Evolutionary conservation across 2,113 vertebrate genomes (phyloP), one percentile per base, ranked within the genome.

Genomic region (Trematomus loennbergii): DNA sequence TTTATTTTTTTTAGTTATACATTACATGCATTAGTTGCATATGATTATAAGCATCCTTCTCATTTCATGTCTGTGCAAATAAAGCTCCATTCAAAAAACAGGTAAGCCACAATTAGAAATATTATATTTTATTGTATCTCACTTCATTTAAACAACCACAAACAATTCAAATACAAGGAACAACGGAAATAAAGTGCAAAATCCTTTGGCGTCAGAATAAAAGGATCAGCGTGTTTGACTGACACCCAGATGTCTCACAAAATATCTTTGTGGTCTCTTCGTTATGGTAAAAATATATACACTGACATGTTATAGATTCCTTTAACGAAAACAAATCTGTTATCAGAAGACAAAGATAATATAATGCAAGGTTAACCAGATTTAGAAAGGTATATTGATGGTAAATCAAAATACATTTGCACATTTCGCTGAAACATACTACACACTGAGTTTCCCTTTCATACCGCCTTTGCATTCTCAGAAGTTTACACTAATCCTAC

Each of bases 121-220:
- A 67, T 73, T 40, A 12, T 0, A 33, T 85, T 89, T 82, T 63
- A 83, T 79, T 83, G 60, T 15, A 75, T 77, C 1, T 66, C 25
- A 79, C 72, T 83, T 75, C 4, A 74, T 79, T 79, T 66, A 62
- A 85, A 73, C 53, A 77, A 46, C 52, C 72, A 90, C 72, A 83
- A 54, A 89, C 50, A 86, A 66, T 73, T 83, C 58, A 90, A 84
- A 88, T 54, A 83, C 43, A 82, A 29, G 49, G 49, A 88, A 46
- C 15, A 78, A 79, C 5, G 5, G 50, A 73, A 83, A 85, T 93
- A 93, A 93, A 94, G 93, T 94, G 93, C 93, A 90, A 87, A 89
- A 86, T 87, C 77, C 33, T 83, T 86, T 65, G 36, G 69, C 7
- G 15, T 90, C 72, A 75, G 66, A 85, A 83, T 76, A 64, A 65